phyloP scores from a whole-genome alignment of 2,113 vertebrate genomes.

The Forbesichthys agassizii region DNA sequence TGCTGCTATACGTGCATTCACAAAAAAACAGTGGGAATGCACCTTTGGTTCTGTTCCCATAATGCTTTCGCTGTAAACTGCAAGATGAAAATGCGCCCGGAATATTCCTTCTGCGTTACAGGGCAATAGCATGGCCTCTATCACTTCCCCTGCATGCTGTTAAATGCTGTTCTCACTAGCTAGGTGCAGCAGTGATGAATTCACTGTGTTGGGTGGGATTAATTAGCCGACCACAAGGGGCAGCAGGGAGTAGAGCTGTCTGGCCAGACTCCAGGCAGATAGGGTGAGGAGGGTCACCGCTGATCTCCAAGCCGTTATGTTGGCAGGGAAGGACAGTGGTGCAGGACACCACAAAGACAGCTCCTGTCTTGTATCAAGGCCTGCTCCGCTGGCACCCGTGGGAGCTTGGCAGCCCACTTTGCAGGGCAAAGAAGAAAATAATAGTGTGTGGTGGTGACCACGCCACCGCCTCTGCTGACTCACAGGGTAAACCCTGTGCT shows the following conservation, averaged over 20 bases:
- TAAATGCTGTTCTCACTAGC: background rate
- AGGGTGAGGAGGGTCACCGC: constrained; percentile 54
- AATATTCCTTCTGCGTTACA: background rate
- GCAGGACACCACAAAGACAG: too few relatives aligned
- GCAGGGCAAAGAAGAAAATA: constrained; percentile 10
- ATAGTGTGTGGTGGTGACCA: constrained; percentile 64
- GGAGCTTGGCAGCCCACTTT: constrained; percentile 54
- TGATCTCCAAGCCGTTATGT: constrained; percentile 64
- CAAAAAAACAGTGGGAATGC: too few relatives aligned
- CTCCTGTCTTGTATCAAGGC: constrained; percentile 2
- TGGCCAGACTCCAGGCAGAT: constrained; percentile 68
- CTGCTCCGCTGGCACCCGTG: constrained; percentile 57
- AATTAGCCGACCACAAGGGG: constrained; percentile 51
- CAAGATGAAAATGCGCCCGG: too few relatives aligned
- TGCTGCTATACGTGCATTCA: too few relatives aligned
- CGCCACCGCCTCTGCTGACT: constrained; percentile 56
- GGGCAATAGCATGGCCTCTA: background rate
- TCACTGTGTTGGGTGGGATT: constrained; percentile 62
- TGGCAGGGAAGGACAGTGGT: constrained; percentile 37
- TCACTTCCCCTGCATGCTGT: constrained; percentile 13
- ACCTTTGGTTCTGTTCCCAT: too few relatives aligned
- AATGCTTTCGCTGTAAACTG: too few relatives aligned
- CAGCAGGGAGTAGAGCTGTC: constrained; percentile 55
- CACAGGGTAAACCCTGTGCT: constrained; percentile 55
- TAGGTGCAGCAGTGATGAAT: constrained; percentile 57